These are phyloP conservation scores for Pelmatolapia mariae DNA, from an alignment of 2,113 vertebrate genomes.

Conservation along the genomic window DNA sequence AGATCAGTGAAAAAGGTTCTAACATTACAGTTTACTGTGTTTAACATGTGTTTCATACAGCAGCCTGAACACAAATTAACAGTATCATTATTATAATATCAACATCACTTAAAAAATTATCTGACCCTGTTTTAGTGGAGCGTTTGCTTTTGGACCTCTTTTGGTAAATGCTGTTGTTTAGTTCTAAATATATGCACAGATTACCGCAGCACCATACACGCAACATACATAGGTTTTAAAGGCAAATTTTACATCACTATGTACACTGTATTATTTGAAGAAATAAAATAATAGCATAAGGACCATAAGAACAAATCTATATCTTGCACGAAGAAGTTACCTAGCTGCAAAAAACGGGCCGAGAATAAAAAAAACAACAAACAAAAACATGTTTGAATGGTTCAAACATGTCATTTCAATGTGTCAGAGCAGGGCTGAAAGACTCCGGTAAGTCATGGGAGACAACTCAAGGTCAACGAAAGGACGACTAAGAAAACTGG, in stretches of 20 bases:
- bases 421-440: not conserved
- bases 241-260: not conserved
- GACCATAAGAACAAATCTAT: not conserved
- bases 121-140: not conserved
- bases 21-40: not conserved
- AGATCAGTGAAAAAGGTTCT: not conserved
- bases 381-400: not conserved
- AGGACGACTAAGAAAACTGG: not conserved
- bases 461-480: accelerated
- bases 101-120: not conserved
- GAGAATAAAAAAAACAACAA: not conserved
- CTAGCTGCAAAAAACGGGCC: accelerated
- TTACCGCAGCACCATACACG: not conserved
- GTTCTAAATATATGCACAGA: not conserved
- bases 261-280: not conserved
- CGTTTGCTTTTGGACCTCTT: not conserved
- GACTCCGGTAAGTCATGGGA: not conserved
- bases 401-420: not conserved
- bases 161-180: not conserved
- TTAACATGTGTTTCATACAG: not conserved
- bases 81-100: not conserved
- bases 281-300: not conserved
- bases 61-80: not conserved
- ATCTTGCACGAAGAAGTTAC: not conserved
- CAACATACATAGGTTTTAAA: not conserved